Percentiles rank a stretch among this genome's conserved stretches.
Conservation (phyloP, 2,797 vertebrate species). For the Lutjanus campechanus region DNA sequence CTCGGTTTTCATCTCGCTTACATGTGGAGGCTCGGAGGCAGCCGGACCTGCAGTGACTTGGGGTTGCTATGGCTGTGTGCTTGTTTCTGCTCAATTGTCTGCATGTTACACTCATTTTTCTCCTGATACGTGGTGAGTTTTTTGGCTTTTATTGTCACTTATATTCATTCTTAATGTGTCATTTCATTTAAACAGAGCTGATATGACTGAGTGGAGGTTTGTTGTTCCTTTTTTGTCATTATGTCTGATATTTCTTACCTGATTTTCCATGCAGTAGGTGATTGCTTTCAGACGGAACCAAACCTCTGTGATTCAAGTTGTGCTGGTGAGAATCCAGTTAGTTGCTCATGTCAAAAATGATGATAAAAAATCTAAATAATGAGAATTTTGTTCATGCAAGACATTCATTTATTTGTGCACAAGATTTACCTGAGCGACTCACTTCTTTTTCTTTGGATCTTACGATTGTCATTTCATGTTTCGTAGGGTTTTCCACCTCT, state of each 20-base stretch:
- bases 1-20: constrained; percentile 78
- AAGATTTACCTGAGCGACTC: neutral
- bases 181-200: neutral
- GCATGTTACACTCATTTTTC: constrained; percentile 51
- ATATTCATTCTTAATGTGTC: neutral
- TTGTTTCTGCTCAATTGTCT: constrained; percentile 57
- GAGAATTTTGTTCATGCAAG: neutral
- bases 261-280: constrained; percentile 50
- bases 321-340: constrained; percentile 70
- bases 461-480: constrained; percentile 8
- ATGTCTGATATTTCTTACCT: neutral
- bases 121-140: constrained; percentile 75
- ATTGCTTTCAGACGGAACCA: constrained; percentile 57
- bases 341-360: neutral
- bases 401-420: neutral
- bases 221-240: neutral
- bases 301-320: constrained; percentile 76
- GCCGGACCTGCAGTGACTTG: constrained; percentile 59
- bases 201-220: neutral
- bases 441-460: neutral
- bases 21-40: constrained; percentile 67
- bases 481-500: constrained; percentile 53
- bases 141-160: constrained; percentile 17
- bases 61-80: constrained; percentile 68
- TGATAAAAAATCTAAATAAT: neutral